Conservation (phyloP, 2,113 vertebrate genomes). For the Mesitornis unicolor region DNA sequence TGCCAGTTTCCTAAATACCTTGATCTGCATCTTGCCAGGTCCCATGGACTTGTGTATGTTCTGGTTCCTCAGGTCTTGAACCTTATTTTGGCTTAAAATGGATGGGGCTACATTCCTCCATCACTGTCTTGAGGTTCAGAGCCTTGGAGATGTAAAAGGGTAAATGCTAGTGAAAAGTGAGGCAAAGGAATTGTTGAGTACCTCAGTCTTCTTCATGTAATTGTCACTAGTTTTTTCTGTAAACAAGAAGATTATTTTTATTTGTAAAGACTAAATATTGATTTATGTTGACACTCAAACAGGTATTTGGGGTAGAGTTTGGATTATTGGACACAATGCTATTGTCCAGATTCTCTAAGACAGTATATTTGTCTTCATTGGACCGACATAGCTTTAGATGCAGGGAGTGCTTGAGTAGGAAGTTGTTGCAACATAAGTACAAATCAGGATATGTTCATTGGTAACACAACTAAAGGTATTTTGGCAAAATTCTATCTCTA, state of each 20-base stretch:
- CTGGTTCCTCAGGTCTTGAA: neutral
- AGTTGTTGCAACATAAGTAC: rapidly evolving
- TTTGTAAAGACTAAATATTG: neutral
- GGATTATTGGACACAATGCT: neutral
- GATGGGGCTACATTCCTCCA: neutral
- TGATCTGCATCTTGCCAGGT: neutral
- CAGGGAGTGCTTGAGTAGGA: neutral
- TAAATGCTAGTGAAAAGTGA: neutral
- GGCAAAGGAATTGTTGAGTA: neutral
- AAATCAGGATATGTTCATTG: neutral
- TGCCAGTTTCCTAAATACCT: neutral
- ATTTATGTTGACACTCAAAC: neutral
- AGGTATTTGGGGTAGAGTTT: neutral
- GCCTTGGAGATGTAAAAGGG: neutral
- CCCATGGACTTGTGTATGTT: neutral
- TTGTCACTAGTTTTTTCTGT: neutral
- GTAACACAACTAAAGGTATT: neutral
- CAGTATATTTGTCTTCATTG: neutral
- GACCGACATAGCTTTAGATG: neutral
- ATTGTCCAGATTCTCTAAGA: neutral
- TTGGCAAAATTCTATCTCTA: neutral
- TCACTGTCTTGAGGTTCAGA: neutral
- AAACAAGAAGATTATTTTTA: neutral
- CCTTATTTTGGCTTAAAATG: neutral
- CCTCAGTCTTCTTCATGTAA: neutral